Evolutionary conservation across 2,797 vertebrate species (phyloP).

Genomic region (Pyrocephalus nanus): DNA sequence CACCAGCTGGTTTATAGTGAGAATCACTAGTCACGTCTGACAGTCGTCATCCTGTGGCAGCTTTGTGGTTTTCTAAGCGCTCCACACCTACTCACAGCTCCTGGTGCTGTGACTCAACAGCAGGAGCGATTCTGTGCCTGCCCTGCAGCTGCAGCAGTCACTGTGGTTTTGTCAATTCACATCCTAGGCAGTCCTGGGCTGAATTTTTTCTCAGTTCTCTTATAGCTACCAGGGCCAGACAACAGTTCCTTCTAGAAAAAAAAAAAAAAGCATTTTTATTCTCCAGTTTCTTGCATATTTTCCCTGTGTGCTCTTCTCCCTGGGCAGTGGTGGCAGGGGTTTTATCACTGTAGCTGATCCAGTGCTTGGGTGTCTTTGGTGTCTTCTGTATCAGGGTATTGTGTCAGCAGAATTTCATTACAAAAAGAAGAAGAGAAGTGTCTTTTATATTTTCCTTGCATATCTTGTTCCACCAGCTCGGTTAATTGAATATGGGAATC

Average conservation of each 20-base stretch:
- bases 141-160: neutral
- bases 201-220: neutral
- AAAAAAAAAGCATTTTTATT: neutral
- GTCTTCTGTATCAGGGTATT: neutral
- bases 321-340: neutral
- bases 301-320: neutral
- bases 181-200: neutral
- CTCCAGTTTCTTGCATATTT: neutral
- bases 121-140: neutral
- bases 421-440: neutral
- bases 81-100: slow-evolving; percentile 1
- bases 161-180: neutral
- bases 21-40: neutral
- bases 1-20: neutral
- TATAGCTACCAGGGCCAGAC: neutral
- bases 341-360: neutral
- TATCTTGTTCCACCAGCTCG: neutral
- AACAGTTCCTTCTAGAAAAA: neutral
- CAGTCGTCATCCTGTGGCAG: neutral
- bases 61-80: neutral
- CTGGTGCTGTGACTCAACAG: slow-evolving; percentile 34
- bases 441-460: neutral
- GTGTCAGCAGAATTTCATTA: neutral
- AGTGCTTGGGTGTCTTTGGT: neutral
- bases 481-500: neutral